Evolutionary conservation across 2,797 vertebrate genomes (phyloP).

Genomic region (Fundulus diaphanus): DNA sequence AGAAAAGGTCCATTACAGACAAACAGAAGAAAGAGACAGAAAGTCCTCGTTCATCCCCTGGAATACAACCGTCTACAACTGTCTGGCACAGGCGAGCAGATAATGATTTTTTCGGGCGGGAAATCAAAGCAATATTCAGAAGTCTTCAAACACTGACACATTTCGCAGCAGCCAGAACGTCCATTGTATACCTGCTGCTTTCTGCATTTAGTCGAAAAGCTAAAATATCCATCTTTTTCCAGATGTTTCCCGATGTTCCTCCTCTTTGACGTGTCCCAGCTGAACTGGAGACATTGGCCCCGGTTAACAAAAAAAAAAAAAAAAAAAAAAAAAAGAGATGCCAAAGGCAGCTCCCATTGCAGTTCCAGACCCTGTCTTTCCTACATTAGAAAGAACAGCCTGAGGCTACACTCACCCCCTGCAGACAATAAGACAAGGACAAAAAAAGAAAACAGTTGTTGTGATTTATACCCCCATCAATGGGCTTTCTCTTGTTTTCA

Average conservation of each 20-base stretch:
- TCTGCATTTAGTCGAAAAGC: slow-evolving; percentile 75
- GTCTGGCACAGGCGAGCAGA: slow-evolving; percentile 57
- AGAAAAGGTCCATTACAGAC: slow-evolving; percentile 7
- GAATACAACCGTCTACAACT: slow-evolving; percentile 45
- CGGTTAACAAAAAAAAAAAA: slow-evolving; percentile 24
- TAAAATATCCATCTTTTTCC: slow-evolving; percentile 68
- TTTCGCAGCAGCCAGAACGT: slow-evolving; percentile 65
- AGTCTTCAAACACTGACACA: slow-evolving; percentile 61
- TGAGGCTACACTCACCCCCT: slow-evolving; percentile 58
- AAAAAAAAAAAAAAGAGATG: slow-evolving; percentile 14
- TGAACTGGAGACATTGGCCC: slow-evolving; percentile 66
- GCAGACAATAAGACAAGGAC: slow-evolving; percentile 54
- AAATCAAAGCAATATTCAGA: slow-evolving; percentile 65
- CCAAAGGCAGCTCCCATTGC: slow-evolving; percentile 57
- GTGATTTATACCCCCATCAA: slow-evolving; percentile 64
- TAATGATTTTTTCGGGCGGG: slow-evolving; percentile 65
- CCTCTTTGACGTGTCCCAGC: slow-evolving; percentile 65
- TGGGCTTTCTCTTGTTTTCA: slow-evolving; percentile 68
- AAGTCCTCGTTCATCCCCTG: slow-evolving; percentile 52
- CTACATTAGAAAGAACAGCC: slow-evolving; percentile 50
- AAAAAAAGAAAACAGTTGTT: slow-evolving; percentile 56
- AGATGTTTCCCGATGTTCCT: slow-evolving; percentile 73
- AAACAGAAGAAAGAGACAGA: slow-evolving; percentile 42
- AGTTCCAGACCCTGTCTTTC: slow-evolving; percentile 48
- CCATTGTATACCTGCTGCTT: slow-evolving; percentile 79